Conservation (phyloP, 2,113 vertebrate species). For the Hyaena hyaena region DNA sequence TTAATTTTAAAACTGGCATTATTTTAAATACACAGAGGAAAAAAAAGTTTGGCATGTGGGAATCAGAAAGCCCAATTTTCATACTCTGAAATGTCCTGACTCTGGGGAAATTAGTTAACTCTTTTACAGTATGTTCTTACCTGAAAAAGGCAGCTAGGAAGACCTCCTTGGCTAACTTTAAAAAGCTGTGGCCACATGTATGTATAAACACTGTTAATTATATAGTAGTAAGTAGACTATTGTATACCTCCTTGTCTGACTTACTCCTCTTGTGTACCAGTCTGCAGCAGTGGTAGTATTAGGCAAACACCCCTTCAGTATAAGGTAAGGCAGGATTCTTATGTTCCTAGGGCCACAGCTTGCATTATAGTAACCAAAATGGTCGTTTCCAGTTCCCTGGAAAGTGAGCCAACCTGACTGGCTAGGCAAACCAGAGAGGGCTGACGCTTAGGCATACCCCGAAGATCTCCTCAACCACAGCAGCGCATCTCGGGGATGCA, state of each 20-base stretch:
- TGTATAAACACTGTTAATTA: neutral
- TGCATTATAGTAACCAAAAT: neutral
- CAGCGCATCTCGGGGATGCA: neutral
- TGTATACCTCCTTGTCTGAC: neutral
- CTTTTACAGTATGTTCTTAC: neutral
- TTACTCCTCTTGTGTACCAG: neutral
- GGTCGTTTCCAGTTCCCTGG: neutral
- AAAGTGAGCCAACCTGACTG: neutral
- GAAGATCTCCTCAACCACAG: neutral
- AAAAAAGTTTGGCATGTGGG: neutral
- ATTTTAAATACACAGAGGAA: constrained; percentile 9
- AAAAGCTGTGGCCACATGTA: neutral
- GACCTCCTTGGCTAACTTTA: neutral
- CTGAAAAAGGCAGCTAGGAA: neutral
- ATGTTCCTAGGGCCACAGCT: neutral
- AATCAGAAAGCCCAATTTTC: neutral
- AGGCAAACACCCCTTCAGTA: neutral
- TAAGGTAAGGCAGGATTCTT: neutral
- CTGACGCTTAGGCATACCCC: neutral
- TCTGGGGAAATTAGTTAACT: neutral
- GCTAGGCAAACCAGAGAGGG: neutral
- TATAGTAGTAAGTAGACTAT: neutral
- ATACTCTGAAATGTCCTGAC: neutral
- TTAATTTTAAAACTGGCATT: constrained; percentile 2
- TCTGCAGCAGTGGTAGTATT: neutral